A percentile compares a stretch with the other conserved stretches of the same genome.
These are phyloP conservation scores for Triplophysa rosa DNA, from an alignment of 2,113 vertebrate species.

Conservation along the genomic window DNA sequence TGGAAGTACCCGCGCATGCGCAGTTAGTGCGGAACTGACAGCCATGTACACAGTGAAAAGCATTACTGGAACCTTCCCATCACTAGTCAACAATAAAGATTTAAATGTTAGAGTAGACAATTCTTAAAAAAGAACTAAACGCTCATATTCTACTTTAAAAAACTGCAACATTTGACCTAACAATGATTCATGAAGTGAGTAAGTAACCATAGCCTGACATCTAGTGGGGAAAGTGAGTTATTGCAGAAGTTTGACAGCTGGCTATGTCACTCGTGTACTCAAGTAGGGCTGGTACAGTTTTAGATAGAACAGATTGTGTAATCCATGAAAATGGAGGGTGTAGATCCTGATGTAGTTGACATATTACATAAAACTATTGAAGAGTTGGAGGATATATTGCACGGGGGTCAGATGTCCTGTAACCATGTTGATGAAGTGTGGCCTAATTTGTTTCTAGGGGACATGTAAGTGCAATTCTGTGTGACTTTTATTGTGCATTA, in stretches of 20 bases:
- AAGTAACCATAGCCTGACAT: slow-evolving; percentile 36
- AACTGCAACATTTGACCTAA: neutral
- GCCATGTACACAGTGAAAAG: neutral
- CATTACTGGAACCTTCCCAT: neutral
- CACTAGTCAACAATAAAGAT: neutral
- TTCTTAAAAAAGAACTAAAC: neutral
- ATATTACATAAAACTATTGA: slow-evolving; percentile 59
- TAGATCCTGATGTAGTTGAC: slow-evolving; percentile 15
- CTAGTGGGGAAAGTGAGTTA: slow-evolving; percentile 32
- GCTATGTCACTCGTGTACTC: slow-evolving; percentile 42
- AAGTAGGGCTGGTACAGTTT: too few relatives aligned
- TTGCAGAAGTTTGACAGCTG: slow-evolving; percentile 44
- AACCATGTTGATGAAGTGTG: slow-evolving; percentile 88
- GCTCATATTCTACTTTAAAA: neutral
- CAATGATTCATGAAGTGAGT: neutral
- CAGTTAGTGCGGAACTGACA: slow-evolving; percentile 1
- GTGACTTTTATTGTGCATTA: neutral
- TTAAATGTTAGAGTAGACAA: too few relatives aligned
- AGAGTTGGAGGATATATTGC: slow-evolving; percentile 82
- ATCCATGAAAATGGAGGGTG: slow-evolving; percentile 19
- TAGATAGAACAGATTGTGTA: neutral
- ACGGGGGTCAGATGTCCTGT: slow-evolving; percentile 76
- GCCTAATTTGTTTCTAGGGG: slow-evolving; percentile 89
- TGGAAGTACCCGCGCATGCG: slow-evolving; percentile 32
- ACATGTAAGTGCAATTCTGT: slow-evolving; percentile 80